Evolutionary conservation across 2,113 vertebrate genomes (phyloP), one percentile per base, ranked within the genome.

Genomic region (Hystrix cristata): DNA sequence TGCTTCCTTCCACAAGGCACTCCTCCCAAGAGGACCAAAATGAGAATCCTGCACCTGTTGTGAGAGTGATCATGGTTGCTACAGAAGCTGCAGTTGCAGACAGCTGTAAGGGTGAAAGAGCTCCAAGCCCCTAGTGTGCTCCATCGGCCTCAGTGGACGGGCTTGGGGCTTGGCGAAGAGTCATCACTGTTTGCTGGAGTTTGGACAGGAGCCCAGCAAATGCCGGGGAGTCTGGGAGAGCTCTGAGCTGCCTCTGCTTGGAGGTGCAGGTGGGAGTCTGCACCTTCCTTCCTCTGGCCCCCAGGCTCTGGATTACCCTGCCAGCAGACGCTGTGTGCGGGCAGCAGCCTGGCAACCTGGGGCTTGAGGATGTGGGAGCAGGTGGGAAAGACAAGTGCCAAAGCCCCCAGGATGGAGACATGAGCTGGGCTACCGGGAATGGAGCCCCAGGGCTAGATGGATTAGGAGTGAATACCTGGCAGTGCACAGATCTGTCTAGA

Each of bases 371-470:
- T 95, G 78, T 95, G 95, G 90, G 80, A 95, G 74, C 86, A 95
- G 83, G 84, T 95, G 83, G 21, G 81, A 94, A 85, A 95, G 76
- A 82, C 16, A 62, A 53, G 34, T 16, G 95, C 94, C 65, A 93
- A 97, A 72, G 64, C 90, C 82, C 81, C 0, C 1, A 76, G 93
- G 87, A 95, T 64, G 72, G 95, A 98, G 97, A 97, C 96, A 88
- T 97, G 98, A 98, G 93, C 97, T 96, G 97, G 91, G 87, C 95
- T 97, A 13, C 64, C 92, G 94, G 90, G 98, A 97, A 97, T 94
- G 95, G 95, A 82, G 92, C 65, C 82, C 84, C 64, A 55, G 84
- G 95, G 97, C 95, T 88, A 92, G 94, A 53, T 0, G 1, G 51
- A 82, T 85, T 87, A 64, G 78, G 55, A 93, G 2, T 46, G 38